Conservation (phyloP, 2,797 vertebrate genomes). For the Ciconia nigra region DNA sequence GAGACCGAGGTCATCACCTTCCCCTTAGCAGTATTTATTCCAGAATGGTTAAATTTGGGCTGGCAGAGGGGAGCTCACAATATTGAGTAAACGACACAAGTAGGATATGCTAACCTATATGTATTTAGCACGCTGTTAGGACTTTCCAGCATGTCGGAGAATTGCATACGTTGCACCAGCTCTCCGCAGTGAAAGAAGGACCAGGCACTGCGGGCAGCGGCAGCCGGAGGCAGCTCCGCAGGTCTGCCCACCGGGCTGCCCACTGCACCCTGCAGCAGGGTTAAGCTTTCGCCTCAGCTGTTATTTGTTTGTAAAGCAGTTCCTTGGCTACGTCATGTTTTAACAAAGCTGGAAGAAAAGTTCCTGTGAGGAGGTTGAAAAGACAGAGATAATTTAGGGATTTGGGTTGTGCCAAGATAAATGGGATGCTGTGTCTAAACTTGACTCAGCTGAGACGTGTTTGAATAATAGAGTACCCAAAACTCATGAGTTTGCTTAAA, state of each 20-base stretch:
- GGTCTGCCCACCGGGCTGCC: neutral
- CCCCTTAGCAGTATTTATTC: neutral
- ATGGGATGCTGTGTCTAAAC: constrained; percentile 58
- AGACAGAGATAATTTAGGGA: constrained; percentile 27
- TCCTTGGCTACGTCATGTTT: constrained; percentile 40
- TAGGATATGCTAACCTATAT: neutral
- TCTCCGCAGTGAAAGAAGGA: neutral
- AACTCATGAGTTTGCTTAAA: constrained; percentile 11
- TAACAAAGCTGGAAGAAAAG: constrained; percentile 31
- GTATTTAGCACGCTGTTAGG: neutral
- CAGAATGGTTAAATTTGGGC: neutral
- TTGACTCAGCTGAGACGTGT: neutral
- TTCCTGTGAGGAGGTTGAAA: neutral
- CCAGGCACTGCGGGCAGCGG: neutral
- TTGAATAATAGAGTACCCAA: neutral
- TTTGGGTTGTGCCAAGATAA: constrained; percentile 44
- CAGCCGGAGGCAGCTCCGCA: neutral
- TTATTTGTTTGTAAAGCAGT: neutral
- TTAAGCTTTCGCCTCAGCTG: neutral
- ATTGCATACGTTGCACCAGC: neutral
- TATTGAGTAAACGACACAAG: neutral
- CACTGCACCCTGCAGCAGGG: neutral
- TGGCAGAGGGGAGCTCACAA: neutral
- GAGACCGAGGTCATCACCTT: neutral
- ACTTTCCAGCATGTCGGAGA: neutral